Evolutionary conservation across 1,140 invertebrate species (phyloP).

Genomic region (Oscheius sp.): DNA sequence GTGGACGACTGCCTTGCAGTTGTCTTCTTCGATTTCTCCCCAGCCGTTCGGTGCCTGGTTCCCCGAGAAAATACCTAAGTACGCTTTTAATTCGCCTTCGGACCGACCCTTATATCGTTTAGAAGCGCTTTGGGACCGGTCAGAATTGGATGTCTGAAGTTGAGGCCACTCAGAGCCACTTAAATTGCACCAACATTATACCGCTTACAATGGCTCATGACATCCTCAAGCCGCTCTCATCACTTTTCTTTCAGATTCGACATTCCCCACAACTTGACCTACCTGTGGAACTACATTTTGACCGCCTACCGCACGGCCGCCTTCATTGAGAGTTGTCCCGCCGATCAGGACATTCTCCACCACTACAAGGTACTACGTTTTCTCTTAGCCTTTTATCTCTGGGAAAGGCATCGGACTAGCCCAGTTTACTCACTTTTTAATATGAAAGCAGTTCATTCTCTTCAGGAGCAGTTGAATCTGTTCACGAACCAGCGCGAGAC

Average conservation of each 20-base stretch:
- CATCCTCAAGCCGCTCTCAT: too few relatives aligned
- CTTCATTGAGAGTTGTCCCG: slow-evolving; percentile 69
- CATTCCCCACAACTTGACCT: slow-evolving; percentile 65
- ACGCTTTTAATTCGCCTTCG: too few relatives aligned
- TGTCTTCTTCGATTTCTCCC: too few relatives aligned
- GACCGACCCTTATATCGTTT: too few relatives aligned
- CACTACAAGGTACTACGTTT: slow-evolving; percentile 54
- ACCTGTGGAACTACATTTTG: slow-evolving; percentile 69
- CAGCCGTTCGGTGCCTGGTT: too few relatives aligned
- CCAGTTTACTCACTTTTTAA: neutral
- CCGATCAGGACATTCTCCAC: slow-evolving; percentile 66
- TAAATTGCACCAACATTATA: too few relatives aligned
- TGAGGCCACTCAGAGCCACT: too few relatives aligned
- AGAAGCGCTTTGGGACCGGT: too few relatives aligned
- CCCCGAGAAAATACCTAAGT: too few relatives aligned
- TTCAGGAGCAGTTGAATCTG: slow-evolving; percentile 58
- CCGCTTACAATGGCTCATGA: too few relatives aligned
- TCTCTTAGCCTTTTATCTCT: neutral
- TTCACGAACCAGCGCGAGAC: slow-evolving; percentile 58
- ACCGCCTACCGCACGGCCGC: slow-evolving; percentile 67
- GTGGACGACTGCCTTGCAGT: too few relatives aligned
- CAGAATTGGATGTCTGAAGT: too few relatives aligned
- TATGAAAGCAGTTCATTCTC: neutral
- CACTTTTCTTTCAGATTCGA: slow-evolving; percentile 61
- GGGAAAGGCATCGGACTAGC: neutral